A percentile compares a stretch with the other conserved stretches of the same genome.
These are phyloP conservation scores for Setophaga coronata DNA, from an alignment of 2,113 vertebrate species.

Conservation along the genomic window DNA sequence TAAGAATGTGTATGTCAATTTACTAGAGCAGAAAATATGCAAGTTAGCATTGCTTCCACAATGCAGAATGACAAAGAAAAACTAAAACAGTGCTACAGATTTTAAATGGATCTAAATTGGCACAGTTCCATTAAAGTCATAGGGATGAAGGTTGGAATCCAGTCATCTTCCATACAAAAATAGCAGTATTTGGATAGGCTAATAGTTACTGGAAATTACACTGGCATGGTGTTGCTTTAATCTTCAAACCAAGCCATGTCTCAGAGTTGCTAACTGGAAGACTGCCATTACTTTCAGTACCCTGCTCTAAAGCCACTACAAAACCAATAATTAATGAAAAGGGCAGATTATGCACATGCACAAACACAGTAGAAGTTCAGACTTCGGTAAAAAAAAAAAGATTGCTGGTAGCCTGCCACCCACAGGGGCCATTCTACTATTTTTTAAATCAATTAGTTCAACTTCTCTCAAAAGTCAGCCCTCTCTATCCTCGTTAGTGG, in stretches of 20 bases:
- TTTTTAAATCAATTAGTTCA: slow-evolving; percentile 70
- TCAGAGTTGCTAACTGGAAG: slow-evolving; percentile 22
- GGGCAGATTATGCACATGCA: slow-evolving; percentile 15
- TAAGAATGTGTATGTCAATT: neutral
- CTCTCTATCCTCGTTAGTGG: slow-evolving; percentile 41
- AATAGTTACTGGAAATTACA: neutral
- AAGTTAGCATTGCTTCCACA: neutral
- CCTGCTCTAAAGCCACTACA: slow-evolving; percentile 1
- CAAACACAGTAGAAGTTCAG: slow-evolving; percentile 24
- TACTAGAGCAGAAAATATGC: neutral
- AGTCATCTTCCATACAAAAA: neutral
- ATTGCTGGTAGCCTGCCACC: slow-evolving; percentile 24
- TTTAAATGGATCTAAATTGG: neutral
- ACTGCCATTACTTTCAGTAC: neutral
- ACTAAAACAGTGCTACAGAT: neutral
- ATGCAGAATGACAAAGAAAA: neutral
- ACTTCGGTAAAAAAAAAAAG: slow-evolving; percentile 23
- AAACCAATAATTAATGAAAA: neutral
- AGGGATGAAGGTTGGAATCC: neutral
- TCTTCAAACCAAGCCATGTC: slow-evolving; percentile 3
- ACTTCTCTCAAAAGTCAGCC: slow-evolving; percentile 14
- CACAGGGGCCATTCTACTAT: slow-evolving; percentile 42
- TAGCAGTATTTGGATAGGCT: neutral
- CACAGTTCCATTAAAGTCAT: neutral
- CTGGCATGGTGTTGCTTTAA: neutral